Percentiles rank a stretch among this genome's conserved stretches.
Evolutionary conservation across 64 coral and sea anemone species (phyloP).

Genomic region (Orbicella faveolata): DNA sequence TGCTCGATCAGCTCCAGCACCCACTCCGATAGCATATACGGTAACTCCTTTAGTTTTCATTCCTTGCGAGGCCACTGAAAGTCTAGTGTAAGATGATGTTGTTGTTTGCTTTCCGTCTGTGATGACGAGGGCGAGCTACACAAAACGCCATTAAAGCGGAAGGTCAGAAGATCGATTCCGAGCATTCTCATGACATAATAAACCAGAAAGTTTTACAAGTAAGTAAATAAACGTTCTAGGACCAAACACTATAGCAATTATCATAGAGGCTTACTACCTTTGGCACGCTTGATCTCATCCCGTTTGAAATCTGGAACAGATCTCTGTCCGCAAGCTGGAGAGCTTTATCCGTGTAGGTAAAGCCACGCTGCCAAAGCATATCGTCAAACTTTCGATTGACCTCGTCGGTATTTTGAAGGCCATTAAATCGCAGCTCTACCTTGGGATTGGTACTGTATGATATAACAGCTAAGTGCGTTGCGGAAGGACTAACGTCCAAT

Average conservation of each 20-base stretch:
- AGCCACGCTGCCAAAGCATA: constrained; percentile 35
- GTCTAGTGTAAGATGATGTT: background rate
- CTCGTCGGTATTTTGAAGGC: constrained; percentile 9
- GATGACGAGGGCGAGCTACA: constrained; percentile 20
- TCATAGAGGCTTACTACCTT: constrained; percentile 4
- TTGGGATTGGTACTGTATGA: constrained; percentile 48
- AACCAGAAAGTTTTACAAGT: background rate
- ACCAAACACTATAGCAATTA: too few relatives aligned
- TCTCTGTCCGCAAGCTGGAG: constrained; percentile 57
- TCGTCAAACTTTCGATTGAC: constrained; percentile 45
- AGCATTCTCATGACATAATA: background rate
- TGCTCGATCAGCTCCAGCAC: constrained; percentile 8
- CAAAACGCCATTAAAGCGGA: background rate
- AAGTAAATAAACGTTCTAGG: too few relatives aligned
- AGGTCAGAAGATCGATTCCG: too few relatives aligned
- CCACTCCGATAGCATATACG: constrained; percentile 38
- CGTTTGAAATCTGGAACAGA: constrained; percentile 30
- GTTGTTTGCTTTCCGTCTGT: constrained; percentile 2
- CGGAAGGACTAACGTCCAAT: constrained; percentile 38
- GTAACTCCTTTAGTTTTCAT: constrained; percentile 47
- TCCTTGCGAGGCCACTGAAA: constrained; percentile 5
- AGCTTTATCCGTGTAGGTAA: constrained; percentile 57
- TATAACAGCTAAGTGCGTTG: constrained; percentile 36
- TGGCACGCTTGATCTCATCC: constrained; percentile 39
- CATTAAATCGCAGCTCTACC: constrained; percentile 40